Percentiles rank a stretch among this genome's conserved stretches.
phyloP scores from a whole-genome alignment of 64 coral and sea anemone species.

The Dendronephthya gigantea region DNA sequence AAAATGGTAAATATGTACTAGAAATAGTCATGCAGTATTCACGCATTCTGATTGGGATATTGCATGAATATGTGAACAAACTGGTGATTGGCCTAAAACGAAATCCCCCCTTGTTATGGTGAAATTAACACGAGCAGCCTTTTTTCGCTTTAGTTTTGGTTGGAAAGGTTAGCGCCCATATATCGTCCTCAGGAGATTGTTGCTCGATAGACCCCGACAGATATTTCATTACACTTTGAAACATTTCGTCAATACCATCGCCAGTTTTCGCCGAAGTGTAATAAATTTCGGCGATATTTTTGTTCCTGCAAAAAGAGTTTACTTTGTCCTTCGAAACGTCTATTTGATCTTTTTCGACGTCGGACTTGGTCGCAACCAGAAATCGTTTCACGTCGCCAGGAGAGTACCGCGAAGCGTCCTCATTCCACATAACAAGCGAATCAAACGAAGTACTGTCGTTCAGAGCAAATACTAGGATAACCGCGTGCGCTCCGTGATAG shows the following conservation, averaged over 20 bases:
- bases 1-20: too few species aligned
- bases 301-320: slow-evolving; percentile 44
- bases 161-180: neutral
- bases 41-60: too few species aligned
- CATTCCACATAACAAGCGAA: slow-evolving; percentile 48
- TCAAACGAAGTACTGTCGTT: slow-evolving; percentile 60
- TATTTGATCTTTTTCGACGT: slow-evolving; percentile 52
- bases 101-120: too few species aligned
- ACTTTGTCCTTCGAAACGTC: slow-evolving; percentile 48
- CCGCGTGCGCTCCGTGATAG: slow-evolving; percentile 59
- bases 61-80: too few species aligned
- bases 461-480: slow-evolving; percentile 56
- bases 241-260: slow-evolving; percentile 69
- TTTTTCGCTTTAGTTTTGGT: neutral
- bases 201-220: neutral
- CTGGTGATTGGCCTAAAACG: too few species aligned
- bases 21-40: too few species aligned
- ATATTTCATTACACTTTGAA: slow-evolving; percentile 47
- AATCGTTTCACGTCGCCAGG: slow-evolving; percentile 45
- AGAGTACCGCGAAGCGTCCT: slow-evolving; percentile 56
- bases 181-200: neutral
- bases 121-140: neutral
- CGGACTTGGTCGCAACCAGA: slow-evolving; percentile 80
- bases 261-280: slow-evolving; percentile 80
- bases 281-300: slow-evolving; percentile 22